These are phyloP conservation scores for Artibeus jamaicensis DNA, from an alignment of 2,797 vertebrate species.

Conservation along the genomic window DNA sequence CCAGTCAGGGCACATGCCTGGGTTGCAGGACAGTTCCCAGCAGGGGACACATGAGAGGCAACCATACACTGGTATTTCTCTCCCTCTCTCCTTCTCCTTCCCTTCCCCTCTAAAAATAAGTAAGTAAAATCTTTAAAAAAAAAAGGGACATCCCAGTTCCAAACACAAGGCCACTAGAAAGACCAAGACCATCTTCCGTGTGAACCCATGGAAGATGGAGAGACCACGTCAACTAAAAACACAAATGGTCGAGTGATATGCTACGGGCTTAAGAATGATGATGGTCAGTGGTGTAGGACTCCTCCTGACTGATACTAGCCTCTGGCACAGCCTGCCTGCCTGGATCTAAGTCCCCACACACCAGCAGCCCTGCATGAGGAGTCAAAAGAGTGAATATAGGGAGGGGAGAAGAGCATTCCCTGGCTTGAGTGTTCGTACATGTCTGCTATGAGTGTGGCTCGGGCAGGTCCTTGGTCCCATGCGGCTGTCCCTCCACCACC, in stretches of 20 bases:
- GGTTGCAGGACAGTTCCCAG: too few relatives aligned
- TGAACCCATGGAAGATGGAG: neutral
- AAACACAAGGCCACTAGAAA: neutral
- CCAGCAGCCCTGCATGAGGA: neutral
- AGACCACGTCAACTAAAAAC: rapidly evolving
- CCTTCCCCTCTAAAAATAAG: too few relatives aligned
- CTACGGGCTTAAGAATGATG: neutral
- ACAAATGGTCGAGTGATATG: rapidly evolving
- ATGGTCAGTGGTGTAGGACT: rapidly evolving
- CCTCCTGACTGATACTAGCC: rapidly evolving
- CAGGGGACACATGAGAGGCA: too few relatives aligned
- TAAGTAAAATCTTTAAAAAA: too few relatives aligned
- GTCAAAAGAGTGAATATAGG: neutral
- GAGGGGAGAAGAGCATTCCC: neutral
- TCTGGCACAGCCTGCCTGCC: neutral
- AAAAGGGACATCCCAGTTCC: neutral
- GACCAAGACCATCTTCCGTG: too few relatives aligned
- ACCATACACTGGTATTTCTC: too few relatives aligned
- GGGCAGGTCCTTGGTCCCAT: neutral
- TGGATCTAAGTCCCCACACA: neutral
- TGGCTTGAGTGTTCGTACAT: neutral
- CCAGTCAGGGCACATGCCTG: too few relatives aligned
- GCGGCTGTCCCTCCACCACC: neutral
- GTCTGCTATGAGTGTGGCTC: neutral
- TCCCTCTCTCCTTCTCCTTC: too few relatives aligned